Base-by-base conservation (phyloP, 2,797 vertebrate species). In the Lindbergichthys nudifrons region DNA sequence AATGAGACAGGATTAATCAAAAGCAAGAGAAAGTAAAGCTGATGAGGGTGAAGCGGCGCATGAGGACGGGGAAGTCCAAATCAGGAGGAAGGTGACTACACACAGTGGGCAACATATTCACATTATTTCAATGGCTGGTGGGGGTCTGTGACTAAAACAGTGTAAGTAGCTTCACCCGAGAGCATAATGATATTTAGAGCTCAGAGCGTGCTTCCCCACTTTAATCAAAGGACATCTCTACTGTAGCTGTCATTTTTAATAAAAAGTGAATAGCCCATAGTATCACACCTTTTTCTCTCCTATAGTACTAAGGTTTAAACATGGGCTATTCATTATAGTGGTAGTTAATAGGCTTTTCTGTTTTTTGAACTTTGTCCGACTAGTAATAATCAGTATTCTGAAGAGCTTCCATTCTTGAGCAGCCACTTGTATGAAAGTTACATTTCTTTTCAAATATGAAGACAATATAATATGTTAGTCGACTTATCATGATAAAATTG, bases 1-100 rank as follows among this genome's bases (percentile, higher is more conserved):
- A 93, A 92, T 90, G 91, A 91, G 89, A 89, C 89, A 74, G 92
- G 89, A 90, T 93, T 92, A 93, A 92, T 93, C 88, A 92, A 92
- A 91, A 91, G 86, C 80, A 81, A 81, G 72, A 84, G 85, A 86
- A 88, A 91, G 87, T 84, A 87, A 85, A 88, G 86, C 84, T 87
- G 88, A 84, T 87, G 87, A 87, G 85, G 86, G 75, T 83, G 86
- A 85, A 69, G 80, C 50, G 2, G 79, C 53, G 41, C 68, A 43
- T 63, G 86, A 85, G 75, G 87, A 92, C 83, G 88, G 90, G 75
- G 81, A 86, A 81, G 83, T 80, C 82, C 81, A 82, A 83, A 85
- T 84, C 82, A 75, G 57, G 80, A 87, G 76, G 84, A 91, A 88
- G 88, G 73, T 77, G 85, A 86, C 70, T 69, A 32, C 83, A 67